Percentiles rank a stretch among this genome's conserved stretches.
Conservation (phyloP, 1,140 invertebrate species). For the Phocides pigmalion region DNA sequence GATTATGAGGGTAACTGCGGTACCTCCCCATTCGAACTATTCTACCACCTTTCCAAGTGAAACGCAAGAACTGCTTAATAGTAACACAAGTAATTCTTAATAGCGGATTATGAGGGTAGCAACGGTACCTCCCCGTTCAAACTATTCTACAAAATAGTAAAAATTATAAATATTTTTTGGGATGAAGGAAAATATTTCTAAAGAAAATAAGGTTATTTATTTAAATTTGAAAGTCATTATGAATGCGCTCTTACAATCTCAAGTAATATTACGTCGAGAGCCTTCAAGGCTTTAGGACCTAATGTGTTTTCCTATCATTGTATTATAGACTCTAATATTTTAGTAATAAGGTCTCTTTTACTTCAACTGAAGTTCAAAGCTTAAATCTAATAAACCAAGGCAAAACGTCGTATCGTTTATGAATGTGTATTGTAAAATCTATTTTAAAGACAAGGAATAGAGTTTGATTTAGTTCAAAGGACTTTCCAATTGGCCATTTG, state of each 20-base stretch:
- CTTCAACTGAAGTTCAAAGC: not conserved
- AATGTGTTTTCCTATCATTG: not conserved
- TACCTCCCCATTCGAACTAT: no score
- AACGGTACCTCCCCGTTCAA: no score
- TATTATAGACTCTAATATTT: constrained; percentile 1
- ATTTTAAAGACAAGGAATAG: not conserved
- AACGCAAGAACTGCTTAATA: no score
- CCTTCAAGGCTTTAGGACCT: constrained; percentile 27
- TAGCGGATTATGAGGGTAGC: no score
- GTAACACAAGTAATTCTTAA: no score
- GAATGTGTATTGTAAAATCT: not conserved
- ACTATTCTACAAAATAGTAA: no score
- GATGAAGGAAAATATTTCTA: not conserved
- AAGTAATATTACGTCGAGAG: constrained; percentile 32
- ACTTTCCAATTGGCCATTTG: constrained; percentile 11
- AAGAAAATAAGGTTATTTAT: not conserved
- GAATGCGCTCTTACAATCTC: constrained; percentile 28
- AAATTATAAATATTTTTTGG: constrained; percentile 7
- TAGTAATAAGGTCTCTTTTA: not conserved
- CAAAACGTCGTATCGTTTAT: not conserved
- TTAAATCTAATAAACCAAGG: not conserved
- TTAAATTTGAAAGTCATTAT: not conserved
- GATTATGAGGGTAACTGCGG: no score
- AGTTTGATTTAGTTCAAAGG: not conserved
- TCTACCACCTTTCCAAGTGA: no score